A percentile compares a stretch with the other conserved stretches of the same genome.
Evolutionary conservation across 2,888 invertebrate species (phyloP).

Genomic region (Patella pellucida): DNA sequence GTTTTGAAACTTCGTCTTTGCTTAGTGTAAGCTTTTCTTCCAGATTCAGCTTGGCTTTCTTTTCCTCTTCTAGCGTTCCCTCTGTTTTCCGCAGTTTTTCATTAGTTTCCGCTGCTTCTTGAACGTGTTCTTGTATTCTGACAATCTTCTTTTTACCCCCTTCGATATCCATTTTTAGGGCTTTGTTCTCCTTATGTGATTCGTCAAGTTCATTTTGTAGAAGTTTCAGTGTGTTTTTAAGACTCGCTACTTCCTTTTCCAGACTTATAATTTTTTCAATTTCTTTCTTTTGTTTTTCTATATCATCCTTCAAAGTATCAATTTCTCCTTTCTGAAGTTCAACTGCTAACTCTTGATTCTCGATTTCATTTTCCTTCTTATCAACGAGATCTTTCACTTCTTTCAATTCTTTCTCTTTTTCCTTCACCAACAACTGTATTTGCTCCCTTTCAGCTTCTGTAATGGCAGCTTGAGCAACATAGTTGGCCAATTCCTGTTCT

Average conservation of each 20-base stretch:
- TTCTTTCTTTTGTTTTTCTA: conserved; percentile 26
- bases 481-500: background rate
- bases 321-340: conserved; percentile 34
- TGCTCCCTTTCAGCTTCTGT: conserved; percentile 32
- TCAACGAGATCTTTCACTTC: background rate
- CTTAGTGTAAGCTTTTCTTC: conserved; percentile 41
- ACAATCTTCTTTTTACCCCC: conserved; percentile 40
- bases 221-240: conserved; percentile 30
- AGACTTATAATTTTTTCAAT: conserved; percentile 17
- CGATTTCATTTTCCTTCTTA: conserved; percentile 21
- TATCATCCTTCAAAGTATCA: conserved; percentile 25
- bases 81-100: conserved; percentile 15
- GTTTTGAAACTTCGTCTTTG: conserved; percentile 35
- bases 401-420: background rate
- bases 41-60: background rate
- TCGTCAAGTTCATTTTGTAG: conserved; percentile 42
- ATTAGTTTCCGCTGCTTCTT: conserved; percentile 16
- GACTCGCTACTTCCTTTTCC: conserved; percentile 28
- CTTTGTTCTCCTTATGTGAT: conserved; percentile 34
- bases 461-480: conserved; percentile 22
- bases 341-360: conserved; percentile 17
- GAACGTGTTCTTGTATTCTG: conserved; percentile 22
- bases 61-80: conserved; percentile 20
- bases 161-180: conserved; percentile 40
- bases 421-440: conserved; percentile 6